phyloP scores from a whole-genome alignment of 2,888 invertebrate species.

The Drosophila atripex region DNA sequence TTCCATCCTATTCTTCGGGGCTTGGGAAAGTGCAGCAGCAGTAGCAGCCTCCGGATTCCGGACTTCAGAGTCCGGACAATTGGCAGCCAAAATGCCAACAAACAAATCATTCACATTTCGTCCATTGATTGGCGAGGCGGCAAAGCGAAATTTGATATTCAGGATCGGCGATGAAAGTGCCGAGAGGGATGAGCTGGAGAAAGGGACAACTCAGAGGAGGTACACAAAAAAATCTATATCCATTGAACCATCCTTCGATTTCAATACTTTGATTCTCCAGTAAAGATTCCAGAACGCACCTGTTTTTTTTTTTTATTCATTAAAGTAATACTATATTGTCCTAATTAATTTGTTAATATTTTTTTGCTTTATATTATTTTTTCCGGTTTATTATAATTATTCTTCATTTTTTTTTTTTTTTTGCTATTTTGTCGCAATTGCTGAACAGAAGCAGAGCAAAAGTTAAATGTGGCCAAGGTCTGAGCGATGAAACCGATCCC shows the following conservation, averaged over 20 bases:
- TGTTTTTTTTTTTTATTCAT: slow-evolving; percentile 46
- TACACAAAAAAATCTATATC: slow-evolving; percentile 4
- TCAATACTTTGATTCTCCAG: slow-evolving; percentile 10
- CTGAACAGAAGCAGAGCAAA: slow-evolving; percentile 44
- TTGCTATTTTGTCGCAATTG: slow-evolving; percentile 37
- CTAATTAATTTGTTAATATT: slow-evolving; percentile 64
- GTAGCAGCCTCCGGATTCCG: slow-evolving; percentile 26
- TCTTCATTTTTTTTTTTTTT: not conserved
- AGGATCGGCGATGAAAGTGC: slow-evolving; percentile 21
- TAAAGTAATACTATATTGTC: slow-evolving; percentile 7
- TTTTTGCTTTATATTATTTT: no score
- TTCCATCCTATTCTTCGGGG: slow-evolving; percentile 48
- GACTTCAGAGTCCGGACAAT: slow-evolving; percentile 56
- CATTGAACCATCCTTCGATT: slow-evolving; percentile 24
- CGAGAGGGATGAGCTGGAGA: slow-evolving; percentile 13
- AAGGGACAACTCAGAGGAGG: not conserved
- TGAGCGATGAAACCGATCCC: slow-evolving; percentile 66
- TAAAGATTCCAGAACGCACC: slow-evolving; percentile 15
- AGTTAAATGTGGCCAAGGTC: slow-evolving; percentile 75
- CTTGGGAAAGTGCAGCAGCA: slow-evolving; percentile 65
- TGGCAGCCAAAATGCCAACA: slow-evolving; percentile 78
- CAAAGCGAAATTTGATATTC: slow-evolving; percentile 64
- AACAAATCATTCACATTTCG: slow-evolving; percentile 67
- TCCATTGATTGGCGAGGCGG: slow-evolving; percentile 71
- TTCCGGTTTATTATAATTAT: slow-evolving; percentile 29